Conservation (phyloP, 2,113 vertebrate genomes). For the Sturnus vulgaris region DNA sequence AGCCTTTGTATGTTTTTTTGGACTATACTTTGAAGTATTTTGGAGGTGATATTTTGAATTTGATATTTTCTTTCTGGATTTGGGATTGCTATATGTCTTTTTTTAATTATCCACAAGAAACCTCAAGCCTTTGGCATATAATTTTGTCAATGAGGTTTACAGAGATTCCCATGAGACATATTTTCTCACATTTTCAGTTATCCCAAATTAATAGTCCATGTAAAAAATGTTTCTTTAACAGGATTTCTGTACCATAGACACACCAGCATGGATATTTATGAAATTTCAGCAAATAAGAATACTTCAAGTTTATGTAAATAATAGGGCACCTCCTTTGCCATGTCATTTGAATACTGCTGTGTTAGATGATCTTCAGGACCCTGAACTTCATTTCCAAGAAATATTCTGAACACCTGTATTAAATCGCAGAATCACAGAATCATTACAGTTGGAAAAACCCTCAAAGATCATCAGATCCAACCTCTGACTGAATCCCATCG, state of each 20-base stretch:
- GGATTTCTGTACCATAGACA: not conserved
- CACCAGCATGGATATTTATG: not conserved
- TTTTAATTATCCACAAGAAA: not conserved
- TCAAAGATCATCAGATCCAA: too few species aligned
- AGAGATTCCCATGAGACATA: not conserved
- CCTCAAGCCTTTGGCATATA: not conserved
- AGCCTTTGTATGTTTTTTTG: not conserved
- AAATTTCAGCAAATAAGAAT: not conserved
- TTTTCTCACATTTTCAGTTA: not conserved
- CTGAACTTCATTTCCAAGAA: not conserved
- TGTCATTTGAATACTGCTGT: not conserved
- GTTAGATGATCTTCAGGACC: not conserved
- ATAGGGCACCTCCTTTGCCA: not conserved
- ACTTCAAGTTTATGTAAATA: not conserved
- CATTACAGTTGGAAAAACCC: not conserved
- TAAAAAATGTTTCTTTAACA: not conserved
- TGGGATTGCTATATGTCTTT: not conserved
- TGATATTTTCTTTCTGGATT: not conserved
- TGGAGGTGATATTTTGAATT: not conserved
- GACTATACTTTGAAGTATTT: not conserved
- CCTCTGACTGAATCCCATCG: not conserved
- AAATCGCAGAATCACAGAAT: not conserved
- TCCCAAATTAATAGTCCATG: not conserved
- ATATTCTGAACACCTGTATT: not conserved
- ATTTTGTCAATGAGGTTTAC: not conserved